Evolutionary conservation across 2,888 invertebrate species (phyloP), one percentile per base, ranked within the genome.

Genomic region (Marasmarcha lunaedactyla): DNA sequence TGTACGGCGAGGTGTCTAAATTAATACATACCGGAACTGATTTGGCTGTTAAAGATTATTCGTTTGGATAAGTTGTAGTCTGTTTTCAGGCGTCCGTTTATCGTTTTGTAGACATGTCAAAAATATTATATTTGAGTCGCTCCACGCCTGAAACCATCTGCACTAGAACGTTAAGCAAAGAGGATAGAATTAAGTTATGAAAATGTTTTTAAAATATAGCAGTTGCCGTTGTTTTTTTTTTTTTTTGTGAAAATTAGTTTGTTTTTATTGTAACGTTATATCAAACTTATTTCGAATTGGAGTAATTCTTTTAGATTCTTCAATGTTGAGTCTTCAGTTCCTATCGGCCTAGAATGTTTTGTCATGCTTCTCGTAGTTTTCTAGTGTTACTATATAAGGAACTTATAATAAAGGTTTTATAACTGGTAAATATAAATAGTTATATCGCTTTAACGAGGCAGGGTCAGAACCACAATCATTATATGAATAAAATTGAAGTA

Each of bases 401-500:
- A 65, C 64, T 71, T 61, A 55, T 61, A 59, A 50, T 54, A 50
- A 65, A 30, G 4, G 20, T 30, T 34, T 34, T 34, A 34, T 71
- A 70, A 69, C 57, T 59, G 50, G 71, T 70, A 62, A 58, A 63
- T 67, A 61, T 65, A 58, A 62, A 66, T 72, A 72, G 65, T 59
- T 67, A 57, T 72, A 77, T 76, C 64, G 78, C 79, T 79, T 79
- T 68, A 77, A 78, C 74, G 73, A 79, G 70, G 79, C 81, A 83
- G 81, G 81, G 81, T 81, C 74, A 68, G 63, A 70, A 76, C 68
- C 71, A 74, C 69, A 71, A 73, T 71, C 73, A 67, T 7, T 64
- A 64, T 67, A 63, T 62, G 55, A 60, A 59, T 65, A 60, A 55
- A 20, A 20, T 30, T 30, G 30, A n/a, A 37, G 39, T 41, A 37